Conservation (phyloP, 2,113 vertebrate genomes). For the Microtus ochrogaster region DNA sequence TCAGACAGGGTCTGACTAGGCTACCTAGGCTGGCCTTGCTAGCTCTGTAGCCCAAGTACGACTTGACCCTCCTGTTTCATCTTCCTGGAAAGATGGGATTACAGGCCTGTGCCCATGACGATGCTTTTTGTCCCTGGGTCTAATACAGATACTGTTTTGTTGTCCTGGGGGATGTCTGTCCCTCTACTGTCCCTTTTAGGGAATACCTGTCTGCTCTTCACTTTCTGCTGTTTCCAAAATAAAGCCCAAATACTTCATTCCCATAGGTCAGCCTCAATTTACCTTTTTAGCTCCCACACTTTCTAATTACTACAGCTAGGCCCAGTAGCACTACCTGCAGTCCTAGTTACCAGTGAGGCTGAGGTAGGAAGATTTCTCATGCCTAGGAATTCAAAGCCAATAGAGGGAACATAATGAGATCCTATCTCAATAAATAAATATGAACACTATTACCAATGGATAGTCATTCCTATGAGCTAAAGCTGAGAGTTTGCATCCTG, state of each 20-base stretch:
- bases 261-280: not conserved
- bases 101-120: not conserved
- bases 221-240: constrained; percentile 16
- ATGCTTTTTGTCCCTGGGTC: constrained; percentile 18
- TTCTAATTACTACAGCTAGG: constrained; percentile 16
- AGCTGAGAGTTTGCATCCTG: not conserved
- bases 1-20: not conserved
- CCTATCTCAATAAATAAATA: not conserved
- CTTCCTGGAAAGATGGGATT: not conserved
- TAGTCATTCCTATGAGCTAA: not conserved
- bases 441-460: not conserved
- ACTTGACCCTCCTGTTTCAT: not conserved
- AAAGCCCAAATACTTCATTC: constrained; percentile 44
- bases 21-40: not conserved
- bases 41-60: not conserved
- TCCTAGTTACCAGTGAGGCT: not conserved
- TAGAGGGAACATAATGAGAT: not conserved
- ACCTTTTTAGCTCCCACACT: not conserved
- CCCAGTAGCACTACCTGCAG: not conserved
- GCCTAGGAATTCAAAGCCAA: not conserved
- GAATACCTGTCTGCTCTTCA: not conserved
- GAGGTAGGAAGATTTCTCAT: not conserved
- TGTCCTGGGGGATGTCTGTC: not conserved
- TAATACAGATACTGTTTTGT: constrained; percentile 6
- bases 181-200: not conserved